Evolutionary conservation across 2,888 invertebrate genomes (phyloP).

Genomic region (Trachelus iudaicus): DNA sequence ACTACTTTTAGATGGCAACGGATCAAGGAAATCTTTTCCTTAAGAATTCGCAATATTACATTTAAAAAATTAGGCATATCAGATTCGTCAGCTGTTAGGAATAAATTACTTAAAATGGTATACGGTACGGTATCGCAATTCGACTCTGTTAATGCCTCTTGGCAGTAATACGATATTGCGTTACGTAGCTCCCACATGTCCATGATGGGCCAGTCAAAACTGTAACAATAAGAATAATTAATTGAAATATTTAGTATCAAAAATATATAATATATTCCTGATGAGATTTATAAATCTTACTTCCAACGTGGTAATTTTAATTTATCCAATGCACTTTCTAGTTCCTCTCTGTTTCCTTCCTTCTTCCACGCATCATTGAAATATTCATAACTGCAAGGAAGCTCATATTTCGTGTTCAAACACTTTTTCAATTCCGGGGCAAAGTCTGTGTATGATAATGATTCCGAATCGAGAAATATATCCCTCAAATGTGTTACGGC

Average conservation of each 20-base stretch:
- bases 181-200: conserved; percentile 44
- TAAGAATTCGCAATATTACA: conserved; percentile 50
- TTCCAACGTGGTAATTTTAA: conserved; percentile 70
- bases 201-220: conserved; percentile 54
- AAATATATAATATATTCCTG: not conserved
- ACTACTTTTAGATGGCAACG: conserved; percentile 64
- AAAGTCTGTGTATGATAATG: conserved; percentile 73
- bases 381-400: conserved; percentile 76
- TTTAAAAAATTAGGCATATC: conserved; percentile 46
- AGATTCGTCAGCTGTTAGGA: conserved; percentile 32
- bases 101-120: conserved; percentile 47
- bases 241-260: not conserved
- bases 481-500: conserved; percentile 73
- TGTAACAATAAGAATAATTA: conserved; percentile 27
- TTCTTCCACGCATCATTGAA: conserved; percentile 74
- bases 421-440: conserved; percentile 74
- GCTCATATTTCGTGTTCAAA: conserved; percentile 65
- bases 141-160: conserved; percentile 37
- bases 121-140: conserved; percentile 35
- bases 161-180: conserved; percentile 46
- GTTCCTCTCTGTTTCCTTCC: conserved; percentile 66
- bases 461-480: conserved; percentile 71
- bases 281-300: conserved; percentile 35
- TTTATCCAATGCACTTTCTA: conserved; percentile 69
- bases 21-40: conserved; percentile 46